A percentile compares a stretch with the other conserved stretches of the same genome.
These are phyloP conservation scores for Empidonax alnorum DNA, from an alignment of 2,113 vertebrate genomes.

Conservation along the genomic window DNA sequence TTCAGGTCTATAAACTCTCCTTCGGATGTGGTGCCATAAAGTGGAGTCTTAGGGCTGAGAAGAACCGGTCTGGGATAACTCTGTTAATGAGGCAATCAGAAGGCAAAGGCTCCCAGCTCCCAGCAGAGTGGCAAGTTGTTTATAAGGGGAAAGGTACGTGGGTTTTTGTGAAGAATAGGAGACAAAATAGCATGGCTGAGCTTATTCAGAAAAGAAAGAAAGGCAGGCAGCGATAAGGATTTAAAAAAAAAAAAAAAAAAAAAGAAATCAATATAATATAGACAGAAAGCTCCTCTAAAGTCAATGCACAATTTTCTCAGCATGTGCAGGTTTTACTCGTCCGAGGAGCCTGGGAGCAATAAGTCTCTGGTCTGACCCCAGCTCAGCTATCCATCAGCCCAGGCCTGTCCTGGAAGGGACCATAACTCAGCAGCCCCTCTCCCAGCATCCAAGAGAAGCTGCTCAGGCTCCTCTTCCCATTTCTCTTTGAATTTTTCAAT, in stretches of 20 bases:
- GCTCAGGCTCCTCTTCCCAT: background rate
- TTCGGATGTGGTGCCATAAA: background rate
- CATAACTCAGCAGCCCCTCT: background rate
- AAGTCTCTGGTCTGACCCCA: background rate
- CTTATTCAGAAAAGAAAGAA: background rate
- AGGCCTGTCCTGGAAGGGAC: background rate
- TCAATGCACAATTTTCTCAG: background rate
- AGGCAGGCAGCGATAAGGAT: background rate
- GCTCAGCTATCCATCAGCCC: background rate
- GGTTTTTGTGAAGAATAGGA: background rate
- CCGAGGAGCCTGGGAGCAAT: background rate
- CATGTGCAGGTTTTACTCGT: background rate
- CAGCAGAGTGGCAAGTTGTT: background rate
- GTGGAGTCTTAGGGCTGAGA: background rate
- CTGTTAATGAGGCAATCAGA: background rate
- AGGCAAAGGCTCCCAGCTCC: background rate
- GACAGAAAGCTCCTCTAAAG: background rate
- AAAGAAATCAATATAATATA: background rate
- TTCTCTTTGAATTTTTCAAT: background rate
- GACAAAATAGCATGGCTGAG: background rate
- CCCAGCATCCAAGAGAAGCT: background rate
- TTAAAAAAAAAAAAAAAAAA: too few species aligned
- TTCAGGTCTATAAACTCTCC: background rate
- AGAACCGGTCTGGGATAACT: background rate
- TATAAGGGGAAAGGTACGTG: background rate